Conservation (phyloP, 2,888 invertebrate species). For the Lithophane leautieri region DNA sequence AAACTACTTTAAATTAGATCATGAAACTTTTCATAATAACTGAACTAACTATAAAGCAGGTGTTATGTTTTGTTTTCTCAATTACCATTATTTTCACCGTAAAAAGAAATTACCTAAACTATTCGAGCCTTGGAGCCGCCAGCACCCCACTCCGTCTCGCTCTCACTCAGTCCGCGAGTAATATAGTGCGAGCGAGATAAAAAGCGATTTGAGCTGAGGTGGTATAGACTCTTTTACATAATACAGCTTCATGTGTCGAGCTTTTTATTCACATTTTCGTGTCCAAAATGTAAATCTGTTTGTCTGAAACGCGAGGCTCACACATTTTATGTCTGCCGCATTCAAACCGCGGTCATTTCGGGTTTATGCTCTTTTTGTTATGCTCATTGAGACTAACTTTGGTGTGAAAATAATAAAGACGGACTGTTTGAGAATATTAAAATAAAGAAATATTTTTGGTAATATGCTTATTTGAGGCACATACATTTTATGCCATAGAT, state of each 20-base stretch:
- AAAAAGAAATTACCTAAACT: no score
- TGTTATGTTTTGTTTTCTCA: no score
- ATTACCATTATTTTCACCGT: no score
- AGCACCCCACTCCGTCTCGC: no score
- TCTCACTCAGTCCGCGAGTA: no score
- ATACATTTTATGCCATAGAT: no score
- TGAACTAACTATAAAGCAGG: no score
- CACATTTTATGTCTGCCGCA: constrained; percentile 21
- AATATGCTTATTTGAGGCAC: neutral
- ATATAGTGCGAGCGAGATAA: no score
- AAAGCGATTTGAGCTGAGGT: no score
- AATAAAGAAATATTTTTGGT: neutral
- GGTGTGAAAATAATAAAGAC: constrained; percentile 17
- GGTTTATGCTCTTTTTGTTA: constrained; percentile 27
- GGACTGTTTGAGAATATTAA: neutral
- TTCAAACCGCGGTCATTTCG: constrained; percentile 27
- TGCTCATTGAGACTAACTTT: constrained; percentile 18
- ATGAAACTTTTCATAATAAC: no score
- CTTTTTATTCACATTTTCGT: constrained; percentile 14
- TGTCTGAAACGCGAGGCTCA: constrained; percentile 13
- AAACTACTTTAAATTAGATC: no score
- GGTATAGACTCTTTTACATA: constrained; percentile 5
- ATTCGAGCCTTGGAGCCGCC: no score
- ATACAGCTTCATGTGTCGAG: constrained; percentile 3
- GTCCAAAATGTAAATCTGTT: constrained; percentile 25